These are phyloP conservation scores for Meriones unguiculatus DNA, from an alignment of 2,113 vertebrate genomes.

Conservation along the genomic window DNA sequence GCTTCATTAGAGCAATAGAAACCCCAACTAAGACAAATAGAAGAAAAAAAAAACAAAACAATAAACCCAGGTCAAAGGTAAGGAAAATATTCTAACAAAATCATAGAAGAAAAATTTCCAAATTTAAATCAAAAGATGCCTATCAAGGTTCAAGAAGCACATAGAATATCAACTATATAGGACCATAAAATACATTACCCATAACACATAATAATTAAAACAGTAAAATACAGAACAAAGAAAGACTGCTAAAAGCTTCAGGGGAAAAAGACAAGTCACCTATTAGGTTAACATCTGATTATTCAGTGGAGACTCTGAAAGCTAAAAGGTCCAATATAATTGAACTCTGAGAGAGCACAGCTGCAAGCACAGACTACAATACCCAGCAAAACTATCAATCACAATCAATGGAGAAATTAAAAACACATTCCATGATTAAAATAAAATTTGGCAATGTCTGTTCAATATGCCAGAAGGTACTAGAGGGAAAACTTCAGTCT, in stretches of 20 bases:
- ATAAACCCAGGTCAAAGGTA: neutral
- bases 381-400: neutral
- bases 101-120: neutral
- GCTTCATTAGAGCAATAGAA: neutral
- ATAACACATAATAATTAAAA: neutral
- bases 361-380: neutral
- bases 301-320: neutral
- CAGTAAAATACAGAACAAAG: neutral
- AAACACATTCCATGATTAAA: neutral
- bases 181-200: neutral
- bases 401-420: neutral
- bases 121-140: neutral
- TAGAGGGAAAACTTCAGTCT: neutral
- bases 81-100: neutral
- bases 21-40: neutral
- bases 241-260: neutral
- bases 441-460: neutral
- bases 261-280: neutral
- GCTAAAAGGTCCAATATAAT: neutral
- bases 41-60: neutral
- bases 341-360: neutral
- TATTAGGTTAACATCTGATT: neutral
- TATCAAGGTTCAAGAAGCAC: neutral
- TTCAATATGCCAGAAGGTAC: neutral
- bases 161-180: neutral